A percentile compares a stretch with the other conserved stretches of the same genome.
These are phyloP conservation scores for Ornithoptera alexandrae DNA, from an alignment of 2,888 invertebrate genomes.

Conservation along the genomic window DNA sequence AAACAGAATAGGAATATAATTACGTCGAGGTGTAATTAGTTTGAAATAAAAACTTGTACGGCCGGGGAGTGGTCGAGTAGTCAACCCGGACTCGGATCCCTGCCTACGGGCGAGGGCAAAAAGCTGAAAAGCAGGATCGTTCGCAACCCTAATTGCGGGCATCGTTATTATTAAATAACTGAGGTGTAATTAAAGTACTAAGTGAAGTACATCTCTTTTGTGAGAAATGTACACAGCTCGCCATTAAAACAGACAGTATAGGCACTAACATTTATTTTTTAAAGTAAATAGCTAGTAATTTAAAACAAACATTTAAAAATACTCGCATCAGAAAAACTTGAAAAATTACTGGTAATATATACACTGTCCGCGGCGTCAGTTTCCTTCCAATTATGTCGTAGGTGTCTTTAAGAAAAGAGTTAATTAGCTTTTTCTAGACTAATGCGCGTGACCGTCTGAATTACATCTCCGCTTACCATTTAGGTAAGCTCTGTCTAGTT, in stretches of 20 bases:
- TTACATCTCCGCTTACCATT: no score
- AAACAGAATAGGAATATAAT: slow-evolving; percentile 30
- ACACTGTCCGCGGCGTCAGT: no score
- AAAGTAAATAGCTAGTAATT: neutral
- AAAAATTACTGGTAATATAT: no score
- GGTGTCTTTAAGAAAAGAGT: no score
- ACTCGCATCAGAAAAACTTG: no score
- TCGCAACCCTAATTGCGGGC: slow-evolving; percentile 43
- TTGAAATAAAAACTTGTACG: slow-evolving; percentile 21
- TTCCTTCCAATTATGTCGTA: no score
- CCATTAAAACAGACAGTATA: neutral
- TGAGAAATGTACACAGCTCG: slow-evolving; percentile 20
- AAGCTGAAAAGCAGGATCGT: slow-evolving; percentile 30
- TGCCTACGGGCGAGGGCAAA: slow-evolving; percentile 19
- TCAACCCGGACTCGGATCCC: slow-evolving; percentile 27
- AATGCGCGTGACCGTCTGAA: no score
- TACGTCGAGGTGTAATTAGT: slow-evolving; percentile 28
- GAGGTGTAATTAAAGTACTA: slow-evolving; percentile 45
- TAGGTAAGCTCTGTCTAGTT: no score
- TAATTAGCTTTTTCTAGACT: no score
- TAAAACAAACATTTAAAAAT: no score
- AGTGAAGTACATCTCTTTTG: slow-evolving; percentile 28
- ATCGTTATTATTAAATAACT: slow-evolving; percentile 55
- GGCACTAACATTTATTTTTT: neutral
- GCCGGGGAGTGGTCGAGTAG: slow-evolving; percentile 15